A percentile compares a stretch with the other conserved stretches of the same genome.
Conservation (phyloP, 2,797 vertebrate genomes). For the Psittacula derbiana region DNA sequence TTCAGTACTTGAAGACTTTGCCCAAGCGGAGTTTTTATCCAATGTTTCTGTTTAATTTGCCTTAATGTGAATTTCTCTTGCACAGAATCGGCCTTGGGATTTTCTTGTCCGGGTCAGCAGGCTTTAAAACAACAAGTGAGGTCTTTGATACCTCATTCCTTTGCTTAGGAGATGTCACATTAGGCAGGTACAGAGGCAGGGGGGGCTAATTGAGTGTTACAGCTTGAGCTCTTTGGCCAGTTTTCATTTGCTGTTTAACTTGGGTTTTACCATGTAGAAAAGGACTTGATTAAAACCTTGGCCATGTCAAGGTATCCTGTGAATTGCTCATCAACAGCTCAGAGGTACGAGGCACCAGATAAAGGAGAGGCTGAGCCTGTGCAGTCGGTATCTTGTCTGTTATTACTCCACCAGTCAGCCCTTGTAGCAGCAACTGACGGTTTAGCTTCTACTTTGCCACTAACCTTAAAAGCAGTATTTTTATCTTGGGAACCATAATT, state of each 20-base stretch:
- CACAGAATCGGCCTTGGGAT: neutral
- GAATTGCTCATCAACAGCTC: neutral
- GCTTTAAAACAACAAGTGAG: neutral
- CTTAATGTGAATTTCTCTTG: neutral
- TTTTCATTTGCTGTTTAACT: slow-evolving; percentile 20
- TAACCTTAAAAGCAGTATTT: neutral
- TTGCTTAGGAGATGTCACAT: neutral
- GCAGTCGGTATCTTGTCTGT: neutral
- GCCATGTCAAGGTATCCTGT: neutral
- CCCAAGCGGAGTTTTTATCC: neutral
- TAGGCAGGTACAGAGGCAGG: neutral
- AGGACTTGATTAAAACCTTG: slow-evolving; percentile 11
- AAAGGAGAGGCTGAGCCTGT: neutral
- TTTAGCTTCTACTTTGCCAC: neutral
- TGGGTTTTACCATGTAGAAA: neutral
- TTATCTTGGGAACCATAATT: neutral
- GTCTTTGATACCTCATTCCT: neutral
- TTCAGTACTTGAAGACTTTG: neutral
- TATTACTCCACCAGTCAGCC: neutral
- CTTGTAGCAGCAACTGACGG: neutral
- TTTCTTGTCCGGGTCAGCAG: neutral
- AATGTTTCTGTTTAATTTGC: neutral
- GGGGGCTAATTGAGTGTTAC: neutral
- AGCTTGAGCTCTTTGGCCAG: neutral
- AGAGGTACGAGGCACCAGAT: neutral